phyloP scores from a whole-genome alignment of 2,797 vertebrate genomes.

The Acanthopagrus latus region DNA sequence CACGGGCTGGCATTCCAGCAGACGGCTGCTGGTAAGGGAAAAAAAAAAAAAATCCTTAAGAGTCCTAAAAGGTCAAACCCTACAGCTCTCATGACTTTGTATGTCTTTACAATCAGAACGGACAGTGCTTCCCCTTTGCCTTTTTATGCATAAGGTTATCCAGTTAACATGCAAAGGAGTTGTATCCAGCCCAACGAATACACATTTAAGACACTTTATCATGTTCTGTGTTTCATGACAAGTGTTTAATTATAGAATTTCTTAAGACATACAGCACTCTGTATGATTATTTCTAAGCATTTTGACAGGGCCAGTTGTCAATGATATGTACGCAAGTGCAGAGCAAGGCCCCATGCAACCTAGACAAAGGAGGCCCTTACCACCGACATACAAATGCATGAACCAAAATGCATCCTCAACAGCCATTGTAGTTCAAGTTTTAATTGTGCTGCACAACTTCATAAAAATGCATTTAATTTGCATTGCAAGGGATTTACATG shows the following conservation, averaged over 20 bases:
- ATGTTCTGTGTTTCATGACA: not conserved
- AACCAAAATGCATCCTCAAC: not conserved
- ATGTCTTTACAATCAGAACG: conserved; percentile 45
- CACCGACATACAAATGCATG: not conserved
- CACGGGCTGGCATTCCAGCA: conserved; percentile 57
- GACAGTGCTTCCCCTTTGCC: conserved; percentile 8
- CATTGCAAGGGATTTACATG: not conserved
- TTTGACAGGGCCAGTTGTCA: not conserved
- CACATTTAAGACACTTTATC: not conserved
- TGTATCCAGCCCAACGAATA: not conserved
- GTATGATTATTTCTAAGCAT: not conserved
- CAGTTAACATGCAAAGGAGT: not conserved
- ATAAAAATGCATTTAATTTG: too few relatives aligned
- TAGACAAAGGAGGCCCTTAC: not conserved
- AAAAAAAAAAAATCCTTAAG: conserved; percentile 52
- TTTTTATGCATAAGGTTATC: conserved; percentile 34
- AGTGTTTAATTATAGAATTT: not conserved
- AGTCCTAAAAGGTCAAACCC: conserved; percentile 70
- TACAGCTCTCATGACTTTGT: conserved; percentile 45
- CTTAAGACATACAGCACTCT: too few relatives aligned
- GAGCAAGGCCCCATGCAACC: not conserved
- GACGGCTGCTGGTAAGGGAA: conserved; percentile 35
- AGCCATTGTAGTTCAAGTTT: not conserved
- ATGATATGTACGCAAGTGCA: not conserved
- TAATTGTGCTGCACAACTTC: not conserved